A percentile compares a stretch with the other conserved stretches of the same genome.
Evolutionary conservation across 2,888 invertebrate genomes (phyloP).

Genomic region (Chesias legatella): DNA sequence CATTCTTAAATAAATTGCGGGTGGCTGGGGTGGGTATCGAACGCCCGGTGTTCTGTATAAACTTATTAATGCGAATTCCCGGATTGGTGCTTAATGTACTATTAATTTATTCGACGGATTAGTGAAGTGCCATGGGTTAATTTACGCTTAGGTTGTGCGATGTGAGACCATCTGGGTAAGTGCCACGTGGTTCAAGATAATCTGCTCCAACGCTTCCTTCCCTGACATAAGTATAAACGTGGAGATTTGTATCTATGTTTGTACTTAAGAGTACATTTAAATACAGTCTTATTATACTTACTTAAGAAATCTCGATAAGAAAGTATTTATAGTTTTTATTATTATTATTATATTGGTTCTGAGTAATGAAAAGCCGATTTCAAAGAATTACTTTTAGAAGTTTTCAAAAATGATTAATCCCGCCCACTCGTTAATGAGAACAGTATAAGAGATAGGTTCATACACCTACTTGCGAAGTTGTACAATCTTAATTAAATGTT

Average conservation of each 20-base stretch:
- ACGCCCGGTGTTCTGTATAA: slow-evolving; percentile 51
- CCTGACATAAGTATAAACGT: no score
- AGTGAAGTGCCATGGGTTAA: slow-evolving; percentile 55
- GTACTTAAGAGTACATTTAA: no score
- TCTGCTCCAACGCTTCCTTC: neutral
- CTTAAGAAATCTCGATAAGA: no score
- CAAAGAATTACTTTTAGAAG: no score
- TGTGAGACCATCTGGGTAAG: slow-evolving; percentile 5
- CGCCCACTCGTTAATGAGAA: neutral
- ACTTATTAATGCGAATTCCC: slow-evolving; percentile 68
- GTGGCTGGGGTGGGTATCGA: slow-evolving; percentile 54
- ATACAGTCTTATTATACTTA: no score
- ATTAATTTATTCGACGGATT: slow-evolving; percentile 70
- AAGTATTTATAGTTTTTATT: no score
- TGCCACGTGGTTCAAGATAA: slow-evolving; percentile 4
- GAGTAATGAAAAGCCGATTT: no score
- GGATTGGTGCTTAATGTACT: slow-evolving; percentile 68
- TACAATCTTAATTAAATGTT: slow-evolving; percentile 52
- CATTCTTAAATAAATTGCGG: slow-evolving; percentile 79
- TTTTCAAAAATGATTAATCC: neutral
- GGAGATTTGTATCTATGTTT: no score
- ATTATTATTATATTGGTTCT: no score
- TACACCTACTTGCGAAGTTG: slow-evolving; percentile 21
- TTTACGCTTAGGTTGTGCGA: slow-evolving; percentile 30
- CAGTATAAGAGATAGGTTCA: slow-evolving; percentile 1